These are phyloP conservation scores for Sylvilagus floridanus DNA, from an alignment of 2,797 vertebrate genomes.

Conservation along the genomic window DNA sequence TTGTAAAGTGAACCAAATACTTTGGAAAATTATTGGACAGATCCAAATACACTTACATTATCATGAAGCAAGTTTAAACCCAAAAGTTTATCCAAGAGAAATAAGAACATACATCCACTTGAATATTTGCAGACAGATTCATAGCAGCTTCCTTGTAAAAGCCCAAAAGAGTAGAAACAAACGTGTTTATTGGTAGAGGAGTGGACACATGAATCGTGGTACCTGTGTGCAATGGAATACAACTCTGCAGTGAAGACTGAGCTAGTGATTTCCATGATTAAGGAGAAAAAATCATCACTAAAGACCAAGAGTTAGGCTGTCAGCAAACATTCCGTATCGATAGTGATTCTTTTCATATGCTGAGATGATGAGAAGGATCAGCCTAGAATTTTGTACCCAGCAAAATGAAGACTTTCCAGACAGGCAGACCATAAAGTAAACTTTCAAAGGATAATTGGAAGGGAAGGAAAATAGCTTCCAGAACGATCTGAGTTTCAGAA, in stretches of 20 bases:
- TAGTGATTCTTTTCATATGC: background rate
- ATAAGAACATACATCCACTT: background rate
- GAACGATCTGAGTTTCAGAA: background rate
- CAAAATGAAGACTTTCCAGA: background rate
- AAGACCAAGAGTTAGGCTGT: background rate
- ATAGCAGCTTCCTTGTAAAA: background rate
- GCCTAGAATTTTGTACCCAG: slow-evolving; percentile 16
- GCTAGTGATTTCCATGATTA: background rate
- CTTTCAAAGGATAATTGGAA: background rate
- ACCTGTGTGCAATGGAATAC: background rate
- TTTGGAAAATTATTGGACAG: background rate
- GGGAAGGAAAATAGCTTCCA: background rate
- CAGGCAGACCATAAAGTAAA: background rate
- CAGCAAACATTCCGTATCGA: background rate
- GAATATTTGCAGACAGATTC: background rate
- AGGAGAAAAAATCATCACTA: background rate
- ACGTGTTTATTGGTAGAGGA: background rate
- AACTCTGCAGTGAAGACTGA: background rate
- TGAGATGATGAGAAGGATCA: background rate
- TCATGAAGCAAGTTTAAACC: background rate
- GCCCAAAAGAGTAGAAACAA: background rate
- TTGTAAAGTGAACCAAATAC: background rate
- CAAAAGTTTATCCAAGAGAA: background rate
- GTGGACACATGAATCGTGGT: background rate
- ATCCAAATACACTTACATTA: background rate